phyloP scores from a whole-genome alignment of 37 sponge, comb jelly and placozoan genomes.

The Cliona cf. orientalis region DNA sequence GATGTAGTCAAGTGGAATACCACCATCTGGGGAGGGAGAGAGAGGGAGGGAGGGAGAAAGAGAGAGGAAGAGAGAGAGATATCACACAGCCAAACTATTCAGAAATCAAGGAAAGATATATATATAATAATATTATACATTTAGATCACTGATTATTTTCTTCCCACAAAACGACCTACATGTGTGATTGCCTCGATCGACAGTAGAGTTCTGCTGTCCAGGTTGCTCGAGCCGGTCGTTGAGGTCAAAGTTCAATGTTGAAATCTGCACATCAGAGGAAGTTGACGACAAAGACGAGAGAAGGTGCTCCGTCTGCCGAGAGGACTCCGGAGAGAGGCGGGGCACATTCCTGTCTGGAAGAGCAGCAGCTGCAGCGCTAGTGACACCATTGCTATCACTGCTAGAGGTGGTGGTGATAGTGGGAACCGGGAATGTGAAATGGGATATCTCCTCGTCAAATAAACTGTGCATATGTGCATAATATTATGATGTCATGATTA shows the following conservation, averaged over 20 bases:
- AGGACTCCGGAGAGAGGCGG: neutral
- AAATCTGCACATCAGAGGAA: too few relatives aligned
- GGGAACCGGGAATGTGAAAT: constrained; percentile 18
- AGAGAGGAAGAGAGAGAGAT: too few relatives aligned
- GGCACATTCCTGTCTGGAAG: neutral
- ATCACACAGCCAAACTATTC: neutral
- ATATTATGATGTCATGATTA: neutral
- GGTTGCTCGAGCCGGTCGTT: too few relatives aligned
- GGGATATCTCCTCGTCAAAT: constrained; percentile 62
- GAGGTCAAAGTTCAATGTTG: too few relatives aligned
- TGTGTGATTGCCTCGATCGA: too few relatives aligned
- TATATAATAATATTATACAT: too few relatives aligned
- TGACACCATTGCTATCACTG: neutral
- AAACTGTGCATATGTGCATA: constrained; percentile 37
- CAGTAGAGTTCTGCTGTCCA: too few relatives aligned
- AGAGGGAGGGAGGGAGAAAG: neutral
- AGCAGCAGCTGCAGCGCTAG: neutral
- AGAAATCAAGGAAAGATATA: too few relatives aligned
- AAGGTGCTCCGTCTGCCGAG: too few relatives aligned
- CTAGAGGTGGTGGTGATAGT: neutral
- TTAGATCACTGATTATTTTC: too few relatives aligned
- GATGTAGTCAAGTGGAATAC: neutral
- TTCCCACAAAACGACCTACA: too few relatives aligned
- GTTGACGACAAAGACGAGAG: too few relatives aligned
- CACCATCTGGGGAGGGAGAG: constrained; percentile 19